A percentile compares a stretch with the other conserved stretches of the same genome.
These are phyloP conservation scores for Haemorhous mexicanus DNA, from an alignment of 2,113 vertebrate genomes.

Conservation along the genomic window DNA sequence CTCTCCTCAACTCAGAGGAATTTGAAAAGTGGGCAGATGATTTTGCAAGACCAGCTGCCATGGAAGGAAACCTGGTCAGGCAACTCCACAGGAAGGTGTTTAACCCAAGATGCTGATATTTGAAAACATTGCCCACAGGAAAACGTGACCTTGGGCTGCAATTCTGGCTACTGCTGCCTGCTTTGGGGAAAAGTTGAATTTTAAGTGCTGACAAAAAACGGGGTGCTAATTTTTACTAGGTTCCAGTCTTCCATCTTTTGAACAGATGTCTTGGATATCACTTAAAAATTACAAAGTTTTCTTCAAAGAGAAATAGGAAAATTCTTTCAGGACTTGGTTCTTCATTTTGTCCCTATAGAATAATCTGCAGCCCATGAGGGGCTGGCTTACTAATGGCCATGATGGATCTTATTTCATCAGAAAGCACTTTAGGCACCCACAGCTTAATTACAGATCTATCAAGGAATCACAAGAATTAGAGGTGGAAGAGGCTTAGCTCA, in stretches of 20 bases:
- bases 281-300: neutral
- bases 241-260: neutral
- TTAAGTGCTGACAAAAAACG: neutral
- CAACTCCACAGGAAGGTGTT: neutral
- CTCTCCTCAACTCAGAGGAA: neutral
- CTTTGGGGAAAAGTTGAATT: neutral
- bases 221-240: neutral
- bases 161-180: neutral
- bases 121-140: neutral
- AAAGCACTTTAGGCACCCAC: constrained; percentile 23
- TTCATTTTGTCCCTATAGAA: neutral
- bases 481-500: neutral
- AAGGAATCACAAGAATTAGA: neutral
- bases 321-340: neutral
- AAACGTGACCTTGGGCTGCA: neutral
- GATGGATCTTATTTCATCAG: neutral
- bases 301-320: neutral
- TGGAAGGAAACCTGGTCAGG: neutral
- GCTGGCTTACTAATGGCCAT: neutral
- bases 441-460: constrained; percentile 10
- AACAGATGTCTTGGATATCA: neutral
- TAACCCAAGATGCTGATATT: neutral
- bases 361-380: neutral
- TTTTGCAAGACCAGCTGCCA: neutral
- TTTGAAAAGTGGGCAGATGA: neutral